Conservation (phyloP, 2,888 invertebrate genomes). For the Caenorhabditis doughertyi region DNA sequence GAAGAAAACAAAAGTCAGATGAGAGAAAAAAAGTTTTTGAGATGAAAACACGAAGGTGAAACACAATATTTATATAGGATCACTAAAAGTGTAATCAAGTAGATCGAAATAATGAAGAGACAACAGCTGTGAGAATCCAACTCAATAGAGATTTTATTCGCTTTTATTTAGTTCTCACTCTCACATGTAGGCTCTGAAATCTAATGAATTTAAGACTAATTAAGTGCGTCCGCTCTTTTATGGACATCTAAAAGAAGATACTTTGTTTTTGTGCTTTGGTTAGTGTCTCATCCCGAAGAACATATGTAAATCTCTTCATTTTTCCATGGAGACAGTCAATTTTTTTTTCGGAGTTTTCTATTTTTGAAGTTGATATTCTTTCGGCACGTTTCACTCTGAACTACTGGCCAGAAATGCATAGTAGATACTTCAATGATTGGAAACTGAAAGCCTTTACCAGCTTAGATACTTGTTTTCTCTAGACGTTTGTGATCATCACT, state of each 20-base stretch:
- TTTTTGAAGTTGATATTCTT: neutral
- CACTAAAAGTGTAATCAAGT: slow-evolving; percentile 45
- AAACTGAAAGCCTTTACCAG: no score
- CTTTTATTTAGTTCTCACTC: neutral
- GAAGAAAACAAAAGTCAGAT: slow-evolving; percentile 10
- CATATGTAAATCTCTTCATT: slow-evolving; percentile 12
- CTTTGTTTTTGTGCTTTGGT: no score
- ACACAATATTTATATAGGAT: slow-evolving; percentile 38
- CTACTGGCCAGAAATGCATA: neutral
- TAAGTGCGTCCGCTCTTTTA: slow-evolving; percentile 22
- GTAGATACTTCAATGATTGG: no score
- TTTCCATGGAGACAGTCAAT: neutral
- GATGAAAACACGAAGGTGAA: slow-evolving; percentile 23
- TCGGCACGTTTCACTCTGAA: neutral
- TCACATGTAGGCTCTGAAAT: slow-evolving; percentile 22
- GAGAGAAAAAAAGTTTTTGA: slow-evolving; percentile 26
- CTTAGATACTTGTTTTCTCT: no score
- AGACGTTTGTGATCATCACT: no score
- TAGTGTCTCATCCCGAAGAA: neutral
- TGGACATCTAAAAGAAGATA: neutral
- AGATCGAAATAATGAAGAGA: slow-evolving; percentile 21
- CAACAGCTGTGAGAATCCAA: slow-evolving; percentile 18
- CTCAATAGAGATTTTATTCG: slow-evolving; percentile 5
- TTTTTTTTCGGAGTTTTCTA: neutral
- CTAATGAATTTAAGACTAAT: slow-evolving; percentile 37